Evolutionary conservation across 37 sponge, comb jelly and placozoan genomes (phyloP).

Genomic region (Axinella damicornis): DNA sequence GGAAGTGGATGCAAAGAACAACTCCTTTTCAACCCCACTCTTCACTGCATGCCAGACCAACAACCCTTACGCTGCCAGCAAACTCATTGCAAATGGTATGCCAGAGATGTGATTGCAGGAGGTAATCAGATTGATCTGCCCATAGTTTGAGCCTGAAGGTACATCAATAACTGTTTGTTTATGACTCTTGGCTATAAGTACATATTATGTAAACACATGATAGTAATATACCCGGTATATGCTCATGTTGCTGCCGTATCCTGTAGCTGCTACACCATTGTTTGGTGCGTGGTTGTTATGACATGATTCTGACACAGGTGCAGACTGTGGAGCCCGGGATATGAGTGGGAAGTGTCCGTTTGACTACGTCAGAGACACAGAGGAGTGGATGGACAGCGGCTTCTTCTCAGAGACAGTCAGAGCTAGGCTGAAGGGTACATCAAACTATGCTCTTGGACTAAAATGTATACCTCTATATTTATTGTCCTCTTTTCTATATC

Average conservation of each 20-base stretch:
- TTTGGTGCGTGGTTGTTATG: background rate
- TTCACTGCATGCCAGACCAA: conserved; percentile 70
- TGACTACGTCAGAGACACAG: conserved; percentile 71
- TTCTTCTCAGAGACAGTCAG: conserved; percentile 52
- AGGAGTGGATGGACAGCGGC: conserved; percentile 87
- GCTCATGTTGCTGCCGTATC: background rate
- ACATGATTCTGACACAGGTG: no score
- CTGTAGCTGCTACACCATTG: background rate
- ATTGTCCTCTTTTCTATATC: background rate
- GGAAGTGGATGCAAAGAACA: conserved; percentile 62
- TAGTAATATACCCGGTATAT: background rate
- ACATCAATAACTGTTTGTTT: no score
- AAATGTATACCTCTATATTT: no score
- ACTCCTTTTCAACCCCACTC: conserved; percentile 65
- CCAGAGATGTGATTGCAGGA: no score
- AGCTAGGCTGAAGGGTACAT: conserved; percentile 50
- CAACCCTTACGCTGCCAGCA: conserved; percentile 74
- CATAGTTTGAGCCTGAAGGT: no score
- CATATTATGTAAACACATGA: background rate
- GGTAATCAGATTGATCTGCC: no score
- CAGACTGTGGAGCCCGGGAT: conserved; percentile 28
- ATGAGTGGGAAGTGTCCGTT: conserved; percentile 59
- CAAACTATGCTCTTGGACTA: no score
- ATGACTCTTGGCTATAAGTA: no score
- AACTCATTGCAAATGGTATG: conserved; percentile 66